Conservation (phyloP, 2,797 vertebrate species). For the Chelon labrosus region DNA sequence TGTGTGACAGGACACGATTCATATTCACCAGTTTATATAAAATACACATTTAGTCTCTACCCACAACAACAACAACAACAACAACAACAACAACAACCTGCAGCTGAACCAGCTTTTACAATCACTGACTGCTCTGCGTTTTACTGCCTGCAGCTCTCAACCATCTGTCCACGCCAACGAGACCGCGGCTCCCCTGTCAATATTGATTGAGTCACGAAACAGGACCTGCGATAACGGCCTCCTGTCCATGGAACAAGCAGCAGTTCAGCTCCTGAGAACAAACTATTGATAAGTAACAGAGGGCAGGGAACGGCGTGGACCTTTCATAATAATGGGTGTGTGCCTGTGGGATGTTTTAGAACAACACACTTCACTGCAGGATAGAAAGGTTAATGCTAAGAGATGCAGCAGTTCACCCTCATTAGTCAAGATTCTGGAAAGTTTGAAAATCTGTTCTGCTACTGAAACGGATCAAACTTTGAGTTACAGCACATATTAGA, state of each 20-base stretch:
- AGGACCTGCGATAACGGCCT: constrained; percentile 18
- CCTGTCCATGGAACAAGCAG: neutral
- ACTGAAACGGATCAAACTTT: neutral
- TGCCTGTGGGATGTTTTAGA: neutral
- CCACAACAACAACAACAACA: no score
- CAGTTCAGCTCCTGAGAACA: constrained; percentile 5
- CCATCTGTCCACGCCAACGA: constrained; percentile 38
- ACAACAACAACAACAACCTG: constrained; percentile 6
- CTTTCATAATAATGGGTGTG: neutral
- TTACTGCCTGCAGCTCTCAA: constrained; percentile 29
- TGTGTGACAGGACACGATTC: no score
- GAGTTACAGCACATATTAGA: neutral
- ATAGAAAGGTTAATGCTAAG: no score
- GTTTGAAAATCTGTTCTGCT: neutral
- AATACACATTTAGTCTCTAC: neutral
- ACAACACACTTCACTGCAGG: neutral
- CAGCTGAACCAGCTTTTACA: constrained; percentile 34
- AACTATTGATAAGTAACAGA: constrained; percentile 20
- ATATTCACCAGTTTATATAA: neutral
- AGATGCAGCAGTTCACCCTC: neutral
- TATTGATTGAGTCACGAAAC: constrained; percentile 38
- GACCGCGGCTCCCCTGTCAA: constrained; percentile 46
- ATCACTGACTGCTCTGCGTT: constrained; percentile 18
- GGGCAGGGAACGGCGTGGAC: neutral
- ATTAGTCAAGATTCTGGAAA: neutral